Base-by-base conservation (phyloP, 1,140 invertebrate genomes). In the Theocolax elegans region DNA sequence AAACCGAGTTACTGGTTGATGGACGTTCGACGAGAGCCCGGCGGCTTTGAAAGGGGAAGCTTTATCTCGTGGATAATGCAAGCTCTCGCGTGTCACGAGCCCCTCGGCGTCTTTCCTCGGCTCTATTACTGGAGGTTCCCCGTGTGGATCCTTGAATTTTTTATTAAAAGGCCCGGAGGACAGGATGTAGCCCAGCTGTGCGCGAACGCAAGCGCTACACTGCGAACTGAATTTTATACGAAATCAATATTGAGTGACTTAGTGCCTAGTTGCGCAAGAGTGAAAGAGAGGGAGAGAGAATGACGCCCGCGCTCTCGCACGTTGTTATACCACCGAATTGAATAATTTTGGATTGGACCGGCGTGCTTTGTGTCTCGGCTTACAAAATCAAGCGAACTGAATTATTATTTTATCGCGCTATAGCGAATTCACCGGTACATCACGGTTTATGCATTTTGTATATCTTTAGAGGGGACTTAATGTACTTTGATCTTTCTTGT, bases 51-150 rank as follows among this genome's bases (percentile, higher is more conserved):
- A 53, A 56, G 58, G 12, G 25, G 65, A 51, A 71, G 62, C 40
- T 59, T 66, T 53, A 69, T 72, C 64, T 69, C 68, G 46, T 72
- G 56, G 77, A 77, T 77, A 74, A 78, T 73, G 69, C 73, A 49
- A 46, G 64, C 71, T 75, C 64, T 17, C 42, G 42, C 54, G 72
- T 58, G 58, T 75, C 73, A 72, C 72, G n/a, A n/a, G n/a, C 67
- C 69, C 70, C 66, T 51, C 53, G 72, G 67, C 60, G 63, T 48
- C 60, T 63, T 35, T 23, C 38, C 25, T n/a, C 31, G 40, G 69
- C 71, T 69, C 67, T 69, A 60, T 60, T 60, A 60, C 2, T 19
- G 23, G 9, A 3, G 19, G 53, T 23, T 64, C 35, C 62, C 15
- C 29, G 27, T 25, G 38, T 29, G 3, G 54, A 54, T 29, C 25